These are phyloP conservation scores for Atractosteus spatula DNA, from an alignment of 2,113 vertebrate species.

Conservation along the genomic window DNA sequence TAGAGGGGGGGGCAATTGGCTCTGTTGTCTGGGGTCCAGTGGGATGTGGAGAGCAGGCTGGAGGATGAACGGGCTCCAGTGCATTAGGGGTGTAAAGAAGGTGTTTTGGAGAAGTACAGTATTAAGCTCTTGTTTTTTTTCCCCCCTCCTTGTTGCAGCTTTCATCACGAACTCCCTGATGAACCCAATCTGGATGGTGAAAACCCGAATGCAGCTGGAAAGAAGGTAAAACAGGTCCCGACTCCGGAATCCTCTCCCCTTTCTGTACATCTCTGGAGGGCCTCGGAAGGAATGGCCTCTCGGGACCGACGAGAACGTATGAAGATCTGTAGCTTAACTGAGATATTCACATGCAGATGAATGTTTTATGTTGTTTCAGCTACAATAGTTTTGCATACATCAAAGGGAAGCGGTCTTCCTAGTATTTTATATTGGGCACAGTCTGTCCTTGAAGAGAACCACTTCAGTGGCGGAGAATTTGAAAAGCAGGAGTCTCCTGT, in stretches of 20 bases:
- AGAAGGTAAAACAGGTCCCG: constrained; percentile 65
- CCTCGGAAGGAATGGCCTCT: too few species aligned
- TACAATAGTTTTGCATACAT: too few species aligned
- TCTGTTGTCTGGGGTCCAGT: background rate
- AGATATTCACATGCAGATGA: too few species aligned
- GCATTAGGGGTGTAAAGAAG: background rate
- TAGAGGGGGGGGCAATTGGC: too few species aligned
- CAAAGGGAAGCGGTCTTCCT: too few species aligned
- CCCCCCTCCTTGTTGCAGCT: constrained; percentile 59
- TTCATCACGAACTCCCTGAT: constrained; percentile 94
- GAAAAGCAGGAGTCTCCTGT: too few species aligned
- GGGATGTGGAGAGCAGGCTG: background rate
- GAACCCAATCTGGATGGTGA: constrained; percentile 98
- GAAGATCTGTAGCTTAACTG: too few species aligned
- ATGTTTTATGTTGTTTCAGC: too few species aligned
- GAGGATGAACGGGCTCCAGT: background rate
- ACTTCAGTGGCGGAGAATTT: too few species aligned
- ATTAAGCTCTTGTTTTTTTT: background rate
- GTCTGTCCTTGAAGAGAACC: too few species aligned
- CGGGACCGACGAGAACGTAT: too few species aligned
- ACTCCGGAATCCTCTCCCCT: background rate
- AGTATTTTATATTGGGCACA: too few species aligned
- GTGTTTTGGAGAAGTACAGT: background rate
- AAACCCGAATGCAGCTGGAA: constrained; percentile 96
- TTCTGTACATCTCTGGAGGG: background rate